Conservation (phyloP, 2,888 invertebrate genomes). For the Habrosyne pyritoides region DNA sequence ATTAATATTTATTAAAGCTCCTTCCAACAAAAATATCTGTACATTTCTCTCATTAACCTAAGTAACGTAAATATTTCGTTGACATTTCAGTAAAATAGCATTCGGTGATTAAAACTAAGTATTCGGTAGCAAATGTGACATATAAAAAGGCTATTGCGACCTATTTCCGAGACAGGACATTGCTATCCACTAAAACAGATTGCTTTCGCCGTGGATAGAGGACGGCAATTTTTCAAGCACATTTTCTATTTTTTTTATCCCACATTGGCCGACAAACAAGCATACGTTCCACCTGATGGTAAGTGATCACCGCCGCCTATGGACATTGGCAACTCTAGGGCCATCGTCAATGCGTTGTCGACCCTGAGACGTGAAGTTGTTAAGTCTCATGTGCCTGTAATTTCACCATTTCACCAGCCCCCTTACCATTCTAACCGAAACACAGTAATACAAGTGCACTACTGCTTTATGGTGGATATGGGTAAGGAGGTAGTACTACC, state of each 20-base stretch:
- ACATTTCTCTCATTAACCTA: not conserved
- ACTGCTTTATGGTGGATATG: too few species aligned
- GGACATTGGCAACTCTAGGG: too few species aligned
- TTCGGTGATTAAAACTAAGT: slow-evolving; percentile 15
- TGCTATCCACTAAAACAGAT: slow-evolving; percentile 49
- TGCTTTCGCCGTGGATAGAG: slow-evolving; percentile 41
- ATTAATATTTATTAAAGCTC: not conserved
- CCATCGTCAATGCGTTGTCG: too few species aligned
- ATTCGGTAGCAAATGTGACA: slow-evolving; percentile 32
- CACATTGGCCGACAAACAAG: too few species aligned
- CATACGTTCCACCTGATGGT: too few species aligned
- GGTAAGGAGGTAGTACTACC: too few species aligned
- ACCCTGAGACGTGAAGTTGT: too few species aligned
- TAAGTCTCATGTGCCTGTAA: too few species aligned
- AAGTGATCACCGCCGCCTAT: too few species aligned
- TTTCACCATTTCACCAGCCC: too few species aligned
- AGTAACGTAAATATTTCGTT: not conserved
- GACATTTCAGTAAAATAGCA: not conserved
- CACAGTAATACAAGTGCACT: too few species aligned
- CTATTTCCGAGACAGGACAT: slow-evolving; percentile 54
- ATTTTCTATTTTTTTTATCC: not conserved
- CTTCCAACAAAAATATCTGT: not conserved
- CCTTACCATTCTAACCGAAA: too few species aligned
- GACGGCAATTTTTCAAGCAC: slow-evolving; percentile 22
- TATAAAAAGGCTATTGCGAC: slow-evolving; percentile 51